Conservation (phyloP, 2,113 vertebrate species). For the Salvelinus namaycush region DNA sequence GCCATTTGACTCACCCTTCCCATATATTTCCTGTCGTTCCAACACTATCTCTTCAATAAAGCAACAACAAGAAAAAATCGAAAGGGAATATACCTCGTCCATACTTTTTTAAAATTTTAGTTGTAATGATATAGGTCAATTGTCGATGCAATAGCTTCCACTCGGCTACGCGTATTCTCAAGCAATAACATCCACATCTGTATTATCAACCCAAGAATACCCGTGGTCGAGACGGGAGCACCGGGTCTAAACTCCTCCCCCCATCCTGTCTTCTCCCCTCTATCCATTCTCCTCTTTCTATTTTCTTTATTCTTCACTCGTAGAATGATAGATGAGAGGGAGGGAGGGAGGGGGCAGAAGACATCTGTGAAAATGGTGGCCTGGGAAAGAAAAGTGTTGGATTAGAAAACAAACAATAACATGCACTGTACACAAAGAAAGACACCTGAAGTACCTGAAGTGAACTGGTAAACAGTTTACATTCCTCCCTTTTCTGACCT, state of each 20-base stretch:
- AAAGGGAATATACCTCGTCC: no score
- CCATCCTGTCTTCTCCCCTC: conserved; percentile 1
- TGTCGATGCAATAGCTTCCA: conserved; percentile 63
- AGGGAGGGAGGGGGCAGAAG: background rate
- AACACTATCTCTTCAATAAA: no score
- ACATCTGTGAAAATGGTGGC: background rate
- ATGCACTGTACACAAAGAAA: background rate
- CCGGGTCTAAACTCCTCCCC: conserved; percentile 35
- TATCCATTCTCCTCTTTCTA: conserved; percentile 1
- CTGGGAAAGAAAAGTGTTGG: background rate
- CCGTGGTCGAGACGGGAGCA: conserved; percentile 75
- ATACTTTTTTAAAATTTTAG: background rate
- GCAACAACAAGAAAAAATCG: no score
- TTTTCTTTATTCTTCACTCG: conserved; percentile 16
- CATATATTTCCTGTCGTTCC: no score
- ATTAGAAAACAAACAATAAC: background rate
- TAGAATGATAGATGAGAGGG: background rate
- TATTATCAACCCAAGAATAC: conserved; percentile 79
- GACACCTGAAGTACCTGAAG: conserved; percentile 37
- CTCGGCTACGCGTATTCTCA: conserved; percentile 85
- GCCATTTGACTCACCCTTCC: no score
- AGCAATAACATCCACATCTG: conserved; percentile 79
- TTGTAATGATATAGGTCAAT: background rate
- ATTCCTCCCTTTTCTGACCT: conserved; percentile 25
- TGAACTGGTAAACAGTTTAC: conserved; percentile 54